Evolutionary conservation across 2,113 vertebrate genomes (phyloP).

Genomic region (Mus spicilegus): DNA sequence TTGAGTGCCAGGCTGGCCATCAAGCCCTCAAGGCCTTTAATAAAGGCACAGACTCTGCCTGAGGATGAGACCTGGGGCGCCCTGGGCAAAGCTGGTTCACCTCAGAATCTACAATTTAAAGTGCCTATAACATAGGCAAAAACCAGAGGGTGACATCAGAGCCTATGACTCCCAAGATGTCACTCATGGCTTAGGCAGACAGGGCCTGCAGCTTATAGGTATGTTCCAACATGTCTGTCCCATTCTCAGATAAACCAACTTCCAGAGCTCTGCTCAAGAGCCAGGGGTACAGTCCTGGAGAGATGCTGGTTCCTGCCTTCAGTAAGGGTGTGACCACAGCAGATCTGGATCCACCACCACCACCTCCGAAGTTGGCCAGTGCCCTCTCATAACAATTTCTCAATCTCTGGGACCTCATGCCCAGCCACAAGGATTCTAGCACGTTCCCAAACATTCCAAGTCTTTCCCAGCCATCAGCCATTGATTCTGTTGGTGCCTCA

Average conservation of each 20-base stretch:
- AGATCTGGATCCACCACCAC: background rate
- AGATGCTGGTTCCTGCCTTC: too few relatives aligned
- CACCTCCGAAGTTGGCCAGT: background rate
- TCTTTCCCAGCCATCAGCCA: background rate
- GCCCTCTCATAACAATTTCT: background rate
- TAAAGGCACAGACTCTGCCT: background rate
- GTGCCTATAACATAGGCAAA: background rate
- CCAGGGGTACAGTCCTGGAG: background rate
- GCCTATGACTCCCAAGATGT: background rate
- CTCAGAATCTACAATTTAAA: background rate
- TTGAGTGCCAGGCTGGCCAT: background rate
- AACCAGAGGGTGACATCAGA: background rate
- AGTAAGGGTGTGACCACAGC: background rate
- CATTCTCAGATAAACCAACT: background rate
- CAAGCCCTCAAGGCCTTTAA: background rate
- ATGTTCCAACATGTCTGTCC: background rate
- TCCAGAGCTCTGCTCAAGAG: background rate
- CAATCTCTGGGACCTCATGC: background rate
- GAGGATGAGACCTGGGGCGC: background rate
- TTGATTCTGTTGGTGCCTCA: background rate
- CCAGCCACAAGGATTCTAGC: background rate
- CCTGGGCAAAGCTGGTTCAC: background rate
- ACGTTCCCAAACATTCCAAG: background rate
- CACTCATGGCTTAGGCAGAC: background rate
- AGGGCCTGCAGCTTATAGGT: background rate